phyloP scores from a whole-genome alignment of 2,888 invertebrate species.

The Taenaris catops region DNA sequence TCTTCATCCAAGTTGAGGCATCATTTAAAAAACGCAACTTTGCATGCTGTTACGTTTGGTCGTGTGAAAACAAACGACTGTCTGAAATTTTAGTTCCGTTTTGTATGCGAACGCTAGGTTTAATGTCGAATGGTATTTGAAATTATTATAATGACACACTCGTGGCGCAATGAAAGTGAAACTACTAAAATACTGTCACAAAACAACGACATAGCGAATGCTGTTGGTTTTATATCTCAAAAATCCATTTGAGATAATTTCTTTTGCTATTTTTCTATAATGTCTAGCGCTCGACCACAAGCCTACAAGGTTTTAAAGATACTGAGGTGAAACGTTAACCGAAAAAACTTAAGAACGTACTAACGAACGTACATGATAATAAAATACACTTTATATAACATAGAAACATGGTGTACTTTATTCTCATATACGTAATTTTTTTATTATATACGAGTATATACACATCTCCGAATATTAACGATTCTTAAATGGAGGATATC shows the following conservation, averaged over 20 bases:
- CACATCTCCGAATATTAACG: too few relatives aligned
- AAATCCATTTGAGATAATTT: neutral
- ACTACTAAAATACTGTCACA: constrained; percentile 35
- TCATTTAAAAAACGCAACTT: constrained; percentile 13
- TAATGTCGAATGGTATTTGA: constrained; percentile 45
- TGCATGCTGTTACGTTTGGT: constrained; percentile 17
- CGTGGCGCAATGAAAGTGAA: constrained; percentile 54
- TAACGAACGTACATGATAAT: too few relatives aligned
- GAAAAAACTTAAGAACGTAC: too few relatives aligned
- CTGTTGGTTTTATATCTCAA: neutral
- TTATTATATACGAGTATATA: too few relatives aligned
- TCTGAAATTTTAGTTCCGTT: constrained; percentile 16
- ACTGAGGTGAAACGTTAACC: too few relatives aligned
- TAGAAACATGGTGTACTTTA: neutral
- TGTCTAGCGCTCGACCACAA: too few relatives aligned
- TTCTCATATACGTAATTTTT: too few relatives aligned
- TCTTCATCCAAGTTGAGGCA: too few relatives aligned
- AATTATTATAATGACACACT: constrained; percentile 42
- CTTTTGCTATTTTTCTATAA: too few relatives aligned
- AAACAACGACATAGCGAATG: constrained; percentile 1
- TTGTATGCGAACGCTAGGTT: constrained; percentile 21
- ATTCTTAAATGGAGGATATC: too few relatives aligned
- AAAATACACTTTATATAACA: too few relatives aligned
- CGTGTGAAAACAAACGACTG: constrained; percentile 16
- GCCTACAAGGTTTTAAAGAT: too few relatives aligned